Percentiles rank a stretch among this genome's conserved stretches.
Conservation (phyloP, 2,113 vertebrate genomes). For the Eubucco bourcierii region DNA sequence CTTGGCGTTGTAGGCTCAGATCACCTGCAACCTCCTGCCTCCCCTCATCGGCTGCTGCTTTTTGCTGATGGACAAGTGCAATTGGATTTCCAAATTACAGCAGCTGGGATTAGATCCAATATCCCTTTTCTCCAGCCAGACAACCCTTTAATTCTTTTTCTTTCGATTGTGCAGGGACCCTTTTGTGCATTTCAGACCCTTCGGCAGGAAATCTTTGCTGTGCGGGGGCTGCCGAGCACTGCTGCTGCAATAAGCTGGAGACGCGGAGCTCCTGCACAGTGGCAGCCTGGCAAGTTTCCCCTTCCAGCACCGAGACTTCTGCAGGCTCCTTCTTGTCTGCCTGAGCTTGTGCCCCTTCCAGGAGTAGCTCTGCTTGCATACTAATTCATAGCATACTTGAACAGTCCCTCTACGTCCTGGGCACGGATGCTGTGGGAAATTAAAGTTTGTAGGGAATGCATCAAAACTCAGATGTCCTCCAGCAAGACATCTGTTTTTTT, state of each 20-base stretch:
- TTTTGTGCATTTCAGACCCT: not conserved
- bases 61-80: constrained; percentile 10
- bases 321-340: constrained; percentile 46
- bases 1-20: not conserved
- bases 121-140: constrained; percentile 19
- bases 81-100: constrained; percentile 47
- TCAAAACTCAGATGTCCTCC: constrained; percentile 35
- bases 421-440: not conserved
- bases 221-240: not conserved
- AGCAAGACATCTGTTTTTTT: constrained; percentile 43
- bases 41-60: not conserved
- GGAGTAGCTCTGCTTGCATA: constrained; percentile 26
- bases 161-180: constrained; percentile 29
- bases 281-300: not conserved
- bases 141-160: constrained; percentile 36
- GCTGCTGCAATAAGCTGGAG: not conserved
- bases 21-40: not conserved
- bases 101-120: constrained; percentile 8
- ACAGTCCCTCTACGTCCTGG: constrained; percentile 15
- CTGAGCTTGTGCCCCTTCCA: constrained; percentile 31
- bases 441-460: constrained; percentile 30
- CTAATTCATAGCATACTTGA: constrained; percentile 17
- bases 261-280: not conserved
- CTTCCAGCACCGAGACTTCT: constrained; percentile 23
- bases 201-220: constrained; percentile 31